phyloP scores from a whole-genome alignment of 92 coral and sea anemone genomes.

The Porites cylindrica region DNA sequence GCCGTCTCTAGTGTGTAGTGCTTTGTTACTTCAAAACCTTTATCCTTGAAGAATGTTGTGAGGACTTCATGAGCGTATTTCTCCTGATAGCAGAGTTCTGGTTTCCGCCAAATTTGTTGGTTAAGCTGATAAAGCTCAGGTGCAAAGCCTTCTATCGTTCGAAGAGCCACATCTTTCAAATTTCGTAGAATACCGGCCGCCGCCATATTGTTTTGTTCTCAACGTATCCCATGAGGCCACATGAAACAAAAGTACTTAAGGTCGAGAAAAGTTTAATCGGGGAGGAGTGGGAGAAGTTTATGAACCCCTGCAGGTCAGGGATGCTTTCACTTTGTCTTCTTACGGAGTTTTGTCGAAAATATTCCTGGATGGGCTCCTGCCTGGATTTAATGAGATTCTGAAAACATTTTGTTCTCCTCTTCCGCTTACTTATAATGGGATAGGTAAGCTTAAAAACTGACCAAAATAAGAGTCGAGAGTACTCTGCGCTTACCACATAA shows the following conservation, averaged over 20 bases:
- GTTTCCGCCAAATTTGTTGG: constrained; percentile 89
- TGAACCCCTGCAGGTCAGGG: neutral
- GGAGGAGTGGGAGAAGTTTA: neutral
- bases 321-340: neutral
- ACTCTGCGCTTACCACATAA: too few relatives aligned
- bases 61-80: constrained; percentile 75
- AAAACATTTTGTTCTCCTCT: neutral
- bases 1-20: constrained; percentile 71
- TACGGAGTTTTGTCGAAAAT: neutral
- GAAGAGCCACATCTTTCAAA: constrained; percentile 68
- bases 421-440: too few relatives aligned
- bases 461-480: too few relatives aligned
- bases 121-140: constrained; percentile 78
- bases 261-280: neutral
- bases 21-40: constrained; percentile 75
- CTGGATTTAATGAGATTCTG: neutral
- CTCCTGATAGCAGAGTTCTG: constrained; percentile 82
- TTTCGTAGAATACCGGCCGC: constrained; percentile 28
- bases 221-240: neutral
- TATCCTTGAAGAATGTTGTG: constrained; percentile 67
- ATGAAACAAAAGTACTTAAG: neutral
- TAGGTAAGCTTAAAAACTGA: too few relatives aligned
- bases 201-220: constrained; percentile 38
- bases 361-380: too few relatives aligned
- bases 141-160: constrained; percentile 70